These are phyloP conservation scores for Nephrotoma guestfalica DNA, from an alignment of 2,888 invertebrate genomes.

Conservation along the genomic window DNA sequence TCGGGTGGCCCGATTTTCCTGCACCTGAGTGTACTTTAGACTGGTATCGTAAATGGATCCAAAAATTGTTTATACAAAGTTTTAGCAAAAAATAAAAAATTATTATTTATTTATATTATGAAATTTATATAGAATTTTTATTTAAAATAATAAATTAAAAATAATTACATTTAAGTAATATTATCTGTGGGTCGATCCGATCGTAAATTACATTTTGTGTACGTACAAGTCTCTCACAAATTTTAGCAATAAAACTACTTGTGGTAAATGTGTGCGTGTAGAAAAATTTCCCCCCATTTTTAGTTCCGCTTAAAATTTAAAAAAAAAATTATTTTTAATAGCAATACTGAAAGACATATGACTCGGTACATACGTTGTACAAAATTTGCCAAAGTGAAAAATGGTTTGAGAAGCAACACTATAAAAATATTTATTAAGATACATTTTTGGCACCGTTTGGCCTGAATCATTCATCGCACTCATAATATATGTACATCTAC, in stretches of 20 bases:
- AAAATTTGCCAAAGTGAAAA: not conserved
- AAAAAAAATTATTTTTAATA: not conserved
- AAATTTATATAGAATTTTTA: not conserved
- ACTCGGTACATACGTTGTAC: not conserved
- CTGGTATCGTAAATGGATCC: not conserved
- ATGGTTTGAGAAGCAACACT: not conserved
- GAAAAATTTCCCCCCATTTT: not conserved
- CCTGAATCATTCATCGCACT: not conserved
- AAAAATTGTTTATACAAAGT: not conserved
- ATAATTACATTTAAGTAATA: not conserved
- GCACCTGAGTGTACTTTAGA: no score
- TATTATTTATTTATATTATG: not conserved
- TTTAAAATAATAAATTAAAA: not conserved
- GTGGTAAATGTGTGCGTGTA: no score
- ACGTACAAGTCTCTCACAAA: not conserved
- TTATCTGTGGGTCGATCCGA: not conserved
- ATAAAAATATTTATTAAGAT: not conserved
- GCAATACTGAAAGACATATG: not conserved
- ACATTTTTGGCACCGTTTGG: not conserved
- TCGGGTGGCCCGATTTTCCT: no score
- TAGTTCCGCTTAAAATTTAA: not conserved
- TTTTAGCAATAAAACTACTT: not conserved
- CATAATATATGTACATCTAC: not conserved
- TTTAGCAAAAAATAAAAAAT: not conserved
- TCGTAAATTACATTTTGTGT: not conserved